A percentile compares a stretch with the other conserved stretches of the same genome.
Conservation (phyloP, 1,140 invertebrate genomes). For the Eueides isabella region DNA sequence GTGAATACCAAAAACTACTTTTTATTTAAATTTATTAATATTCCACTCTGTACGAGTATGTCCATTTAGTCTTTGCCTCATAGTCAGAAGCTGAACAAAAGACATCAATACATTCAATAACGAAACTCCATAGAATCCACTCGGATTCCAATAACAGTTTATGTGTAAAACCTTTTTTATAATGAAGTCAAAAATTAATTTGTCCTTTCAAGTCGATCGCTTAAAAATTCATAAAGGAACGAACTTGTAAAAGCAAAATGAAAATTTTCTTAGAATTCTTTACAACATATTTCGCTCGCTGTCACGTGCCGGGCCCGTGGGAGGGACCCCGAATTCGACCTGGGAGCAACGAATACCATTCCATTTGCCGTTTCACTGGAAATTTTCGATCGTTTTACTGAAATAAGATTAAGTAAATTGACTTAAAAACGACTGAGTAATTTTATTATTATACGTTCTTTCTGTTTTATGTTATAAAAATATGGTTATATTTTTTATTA, state of each 20-base stretch:
- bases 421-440: conserved; percentile 19
- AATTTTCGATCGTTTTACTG: conserved; percentile 28
- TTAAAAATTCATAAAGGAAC: conserved; percentile 31
- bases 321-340: conserved; percentile 35
- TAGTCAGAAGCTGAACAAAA: neutral
- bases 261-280: conserved; percentile 31
- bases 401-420: conserved; percentile 32
- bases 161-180: conserved; percentile 10
- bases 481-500: neutral
- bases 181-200: conserved; percentile 10
- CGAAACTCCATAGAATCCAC: neutral
- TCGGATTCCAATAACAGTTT: conserved; percentile 7
- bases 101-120: neutral
- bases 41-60: neutral
- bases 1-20: too few species aligned
- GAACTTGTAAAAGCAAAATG: conserved; percentile 23
- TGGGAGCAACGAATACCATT: conserved; percentile 33
- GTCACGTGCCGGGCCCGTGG: conserved; percentile 34
- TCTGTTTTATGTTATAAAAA: neutral
- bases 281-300: conserved; percentile 38
- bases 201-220: conserved; percentile 24
- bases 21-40: neutral
- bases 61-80: neutral
- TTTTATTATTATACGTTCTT: conserved; percentile 6
- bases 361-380: conserved; percentile 33